Conservation (phyloP, 2,888 invertebrate species). For the Acrobasis suavella region DNA sequence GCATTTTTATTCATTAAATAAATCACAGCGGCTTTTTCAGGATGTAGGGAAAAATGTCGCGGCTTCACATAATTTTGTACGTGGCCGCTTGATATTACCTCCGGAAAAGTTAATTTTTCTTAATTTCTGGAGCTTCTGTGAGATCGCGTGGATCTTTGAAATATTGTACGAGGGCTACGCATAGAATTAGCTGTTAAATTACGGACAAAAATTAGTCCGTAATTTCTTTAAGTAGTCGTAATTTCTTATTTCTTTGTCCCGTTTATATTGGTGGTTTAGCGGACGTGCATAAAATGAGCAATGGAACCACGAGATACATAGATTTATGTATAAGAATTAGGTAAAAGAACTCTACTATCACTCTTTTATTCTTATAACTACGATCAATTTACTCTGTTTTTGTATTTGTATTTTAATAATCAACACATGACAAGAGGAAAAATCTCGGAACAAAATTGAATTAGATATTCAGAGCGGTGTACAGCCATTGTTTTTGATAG, state of each 20-base stretch:
- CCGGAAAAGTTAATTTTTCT: conserved; percentile 73
- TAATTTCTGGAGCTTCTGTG: conserved; percentile 68
- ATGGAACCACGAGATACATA: conserved; percentile 1
- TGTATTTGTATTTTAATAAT: no score
- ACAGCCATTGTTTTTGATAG: no score
- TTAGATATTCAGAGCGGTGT: no score
- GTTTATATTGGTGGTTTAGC: neutral
- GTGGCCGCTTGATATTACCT: conserved; percentile 71
- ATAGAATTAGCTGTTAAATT: conserved; percentile 20
- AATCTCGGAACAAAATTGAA: no score
- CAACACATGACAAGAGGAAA: no score
- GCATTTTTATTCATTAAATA: conserved; percentile 82
- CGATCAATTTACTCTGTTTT: no score
- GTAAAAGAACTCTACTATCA: neutral
- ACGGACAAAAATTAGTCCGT: neutral
- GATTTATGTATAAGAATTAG: neutral
- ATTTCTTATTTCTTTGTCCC: neutral
- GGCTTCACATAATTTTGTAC: conserved; percentile 79
- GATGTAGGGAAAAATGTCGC: conserved; percentile 78
- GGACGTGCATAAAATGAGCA: neutral
- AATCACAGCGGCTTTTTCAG: conserved; percentile 68
- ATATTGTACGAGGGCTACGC: conserved; percentile 31
- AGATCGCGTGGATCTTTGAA: conserved; percentile 42
- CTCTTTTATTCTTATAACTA: no score
- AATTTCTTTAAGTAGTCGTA: no score